These are phyloP conservation scores for Platypus cylindrus DNA, from an alignment of 2,888 invertebrate genomes.

Conservation along the genomic window DNA sequence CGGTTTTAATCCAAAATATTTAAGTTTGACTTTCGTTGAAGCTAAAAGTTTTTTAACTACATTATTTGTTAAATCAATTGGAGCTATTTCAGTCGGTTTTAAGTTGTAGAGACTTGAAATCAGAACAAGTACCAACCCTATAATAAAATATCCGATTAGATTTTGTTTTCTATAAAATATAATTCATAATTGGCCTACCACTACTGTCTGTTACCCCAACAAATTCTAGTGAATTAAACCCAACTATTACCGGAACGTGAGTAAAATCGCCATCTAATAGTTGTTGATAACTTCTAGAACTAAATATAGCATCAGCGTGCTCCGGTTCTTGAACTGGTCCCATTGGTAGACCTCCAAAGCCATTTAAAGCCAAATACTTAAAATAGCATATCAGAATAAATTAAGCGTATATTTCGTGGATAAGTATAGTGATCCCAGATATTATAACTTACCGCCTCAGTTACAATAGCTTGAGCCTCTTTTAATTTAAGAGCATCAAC, in stretches of 20 bases:
- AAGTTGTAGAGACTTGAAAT: neutral
- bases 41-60: conserved; percentile 1
- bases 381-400: too few species aligned
- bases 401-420: too few species aligned
- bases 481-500: conserved; percentile 12
- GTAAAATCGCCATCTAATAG: conserved; percentile 16
- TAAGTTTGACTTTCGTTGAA: conserved; percentile 9
- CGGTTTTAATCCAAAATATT: conserved; percentile 11
- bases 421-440: too few species aligned
- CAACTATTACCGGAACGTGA: conserved; percentile 38
- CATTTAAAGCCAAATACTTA: too few species aligned
- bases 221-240: conserved; percentile 38
- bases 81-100: conserved; percentile 8
- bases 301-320: conserved; percentile 19
- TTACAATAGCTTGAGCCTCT: conserved; percentile 6
- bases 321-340: conserved; percentile 19
- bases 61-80: conserved; percentile 13
- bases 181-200: too few species aligned
- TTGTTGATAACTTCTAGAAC: conserved; percentile 15
- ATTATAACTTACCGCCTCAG: conserved; percentile 7
- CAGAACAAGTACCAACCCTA: too few species aligned
- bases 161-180: too few species aligned
- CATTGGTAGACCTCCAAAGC: conserved; percentile 16
- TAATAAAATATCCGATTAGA: too few species aligned
- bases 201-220: conserved; percentile 1